These are phyloP conservation scores for Orestias chungarensis DNA, from an alignment of 2,797 vertebrate species.

Conservation along the genomic window DNA sequence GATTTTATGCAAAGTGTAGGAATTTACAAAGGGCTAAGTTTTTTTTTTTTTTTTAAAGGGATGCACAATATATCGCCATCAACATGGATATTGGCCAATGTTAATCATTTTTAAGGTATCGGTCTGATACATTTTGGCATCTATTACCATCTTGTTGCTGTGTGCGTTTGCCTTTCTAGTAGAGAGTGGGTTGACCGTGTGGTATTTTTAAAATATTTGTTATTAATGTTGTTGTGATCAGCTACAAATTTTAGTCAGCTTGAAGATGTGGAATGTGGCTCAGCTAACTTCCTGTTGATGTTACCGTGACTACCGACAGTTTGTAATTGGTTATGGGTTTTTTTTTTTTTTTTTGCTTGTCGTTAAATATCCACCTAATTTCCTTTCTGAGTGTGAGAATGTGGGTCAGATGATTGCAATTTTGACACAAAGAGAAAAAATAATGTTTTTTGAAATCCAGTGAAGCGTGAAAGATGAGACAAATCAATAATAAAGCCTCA, in stretches of 20 bases:
- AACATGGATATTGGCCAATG: too few species aligned
- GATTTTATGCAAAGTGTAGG: not conserved
- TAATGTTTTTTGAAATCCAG: not conserved
- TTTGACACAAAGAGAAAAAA: not conserved
- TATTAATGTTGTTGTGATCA: too few species aligned
- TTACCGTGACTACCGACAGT: not conserved
- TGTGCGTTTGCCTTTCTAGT: too few species aligned
- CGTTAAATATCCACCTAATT: not conserved
- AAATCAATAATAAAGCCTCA: not conserved
- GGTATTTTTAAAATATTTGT: too few species aligned
- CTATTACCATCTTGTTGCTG: too few species aligned
- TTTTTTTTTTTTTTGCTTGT: not conserved
- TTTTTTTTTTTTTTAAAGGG: too few species aligned
- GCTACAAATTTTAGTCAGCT: too few species aligned
- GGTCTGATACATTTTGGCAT: too few species aligned
- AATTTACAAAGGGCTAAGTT: not conserved
- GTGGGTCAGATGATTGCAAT: not conserved
- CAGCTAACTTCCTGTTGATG: not conserved
- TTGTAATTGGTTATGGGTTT: not conserved
- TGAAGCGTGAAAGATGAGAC: not conserved
- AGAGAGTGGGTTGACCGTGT: too few species aligned
- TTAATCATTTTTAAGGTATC: too few species aligned
- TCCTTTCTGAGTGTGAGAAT: not conserved
- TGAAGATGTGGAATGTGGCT: too few species aligned
- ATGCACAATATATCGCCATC: too few species aligned